These are phyloP conservation scores for Manduca sexta DNA, from an alignment of 1,140 invertebrate species.

Conservation along the genomic window DNA sequence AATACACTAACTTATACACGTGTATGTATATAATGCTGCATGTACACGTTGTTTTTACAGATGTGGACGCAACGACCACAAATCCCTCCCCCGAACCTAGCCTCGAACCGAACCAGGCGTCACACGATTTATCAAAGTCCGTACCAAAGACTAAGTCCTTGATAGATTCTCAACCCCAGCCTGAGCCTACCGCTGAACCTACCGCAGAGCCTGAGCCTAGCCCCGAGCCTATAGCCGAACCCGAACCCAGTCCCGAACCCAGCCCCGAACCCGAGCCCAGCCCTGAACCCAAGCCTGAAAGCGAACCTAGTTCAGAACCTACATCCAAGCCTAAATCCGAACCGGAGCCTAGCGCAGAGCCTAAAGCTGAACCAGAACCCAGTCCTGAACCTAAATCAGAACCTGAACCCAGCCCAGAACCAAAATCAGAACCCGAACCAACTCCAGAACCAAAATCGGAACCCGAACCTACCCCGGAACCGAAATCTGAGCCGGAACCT, in stretches of 20 bases:
- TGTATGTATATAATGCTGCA: slow-evolving; percentile 36
- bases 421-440: slow-evolving; percentile 61
- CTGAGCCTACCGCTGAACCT: slow-evolving; percentile 53
- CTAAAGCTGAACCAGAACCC: slow-evolving; percentile 52
- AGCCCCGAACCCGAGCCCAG: slow-evolving; percentile 66
- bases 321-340: slow-evolving; percentile 59
- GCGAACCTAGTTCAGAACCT: slow-evolving; percentile 54
- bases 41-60: slow-evolving; percentile 62
- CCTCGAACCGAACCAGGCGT: slow-evolving; percentile 67
- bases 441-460: slow-evolving; percentile 24
- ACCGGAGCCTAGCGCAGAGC: slow-evolving; percentile 59
- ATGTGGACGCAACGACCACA: slow-evolving; percentile 66
- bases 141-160: slow-evolving; percentile 46
- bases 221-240: slow-evolving; percentile 48
- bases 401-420: slow-evolving; percentile 55
- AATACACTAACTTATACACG: slow-evolving; percentile 7
- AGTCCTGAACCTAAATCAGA: slow-evolving; percentile 19
- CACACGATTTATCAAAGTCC: slow-evolving; percentile 58
- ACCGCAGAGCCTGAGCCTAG: slow-evolving; percentile 28
- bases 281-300: slow-evolving; percentile 54
- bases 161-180: slow-evolving; percentile 64
- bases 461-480: slow-evolving; percentile 41
- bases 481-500: slow-evolving; percentile 60
- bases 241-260: slow-evolving; percentile 54
- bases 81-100: slow-evolving; percentile 46